phyloP scores from a whole-genome alignment of 1,140 invertebrate species.

The Zaprionus davidi region DNA sequence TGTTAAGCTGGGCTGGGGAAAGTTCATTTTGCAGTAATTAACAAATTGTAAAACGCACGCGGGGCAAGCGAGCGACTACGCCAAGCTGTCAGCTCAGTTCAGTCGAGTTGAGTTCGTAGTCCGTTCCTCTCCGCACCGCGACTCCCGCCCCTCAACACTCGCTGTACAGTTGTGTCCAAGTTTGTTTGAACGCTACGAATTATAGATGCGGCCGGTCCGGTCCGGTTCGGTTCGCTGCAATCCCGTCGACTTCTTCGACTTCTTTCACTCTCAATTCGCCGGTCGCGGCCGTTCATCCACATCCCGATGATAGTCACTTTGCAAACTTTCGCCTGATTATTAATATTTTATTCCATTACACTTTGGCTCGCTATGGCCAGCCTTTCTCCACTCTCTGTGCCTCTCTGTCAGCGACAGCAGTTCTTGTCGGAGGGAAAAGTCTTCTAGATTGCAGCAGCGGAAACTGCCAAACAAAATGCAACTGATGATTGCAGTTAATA shows the following conservation, averaged over 20 bases:
- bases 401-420: conserved; percentile 66
- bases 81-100: conserved; percentile 38
- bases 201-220: conserved; percentile 73
- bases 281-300: conserved; percentile 30
- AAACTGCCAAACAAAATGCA: conserved; percentile 49
- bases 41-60: conserved; percentile 76
- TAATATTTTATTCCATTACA: conserved; percentile 80
- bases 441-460: conserved; percentile 16
- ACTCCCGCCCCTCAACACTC: conserved; percentile 8
- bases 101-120: conserved; percentile 17
- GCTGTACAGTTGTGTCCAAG: conserved; percentile 61
- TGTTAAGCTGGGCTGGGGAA: conserved; percentile 50
- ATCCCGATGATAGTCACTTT: conserved; percentile 74
- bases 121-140: conserved; percentile 11
- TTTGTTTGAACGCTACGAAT: conserved; percentile 75
- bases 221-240: neutral
- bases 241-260: conserved; percentile 3
- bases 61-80: conserved; percentile 20
- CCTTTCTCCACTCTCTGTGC: neutral
- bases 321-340: conserved; percentile 73
- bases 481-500: conserved; percentile 50
- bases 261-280: conserved; percentile 17
- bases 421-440: conserved; percentile 51
- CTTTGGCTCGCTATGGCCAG: conserved; percentile 19
- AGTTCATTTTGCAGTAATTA: conserved; percentile 82